Percentiles rank a stretch among this genome's conserved stretches.
Evolutionary conservation across 2,113 vertebrate genomes (phyloP).

Genomic region (Passer montanus): DNA sequence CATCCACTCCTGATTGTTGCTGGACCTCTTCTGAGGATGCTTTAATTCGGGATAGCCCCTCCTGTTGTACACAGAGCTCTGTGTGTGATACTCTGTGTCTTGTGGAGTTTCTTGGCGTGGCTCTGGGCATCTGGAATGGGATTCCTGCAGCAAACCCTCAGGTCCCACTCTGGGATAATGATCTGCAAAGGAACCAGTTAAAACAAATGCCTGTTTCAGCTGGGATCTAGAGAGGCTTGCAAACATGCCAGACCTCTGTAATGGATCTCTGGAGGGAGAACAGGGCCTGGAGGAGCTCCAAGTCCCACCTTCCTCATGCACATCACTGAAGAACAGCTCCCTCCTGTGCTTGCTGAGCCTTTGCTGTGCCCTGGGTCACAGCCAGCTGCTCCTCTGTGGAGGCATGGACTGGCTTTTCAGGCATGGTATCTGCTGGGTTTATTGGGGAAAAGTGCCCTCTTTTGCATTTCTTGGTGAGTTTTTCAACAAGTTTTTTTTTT

Average conservation of each 20-base stretch:
- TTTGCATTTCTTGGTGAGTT: background rate
- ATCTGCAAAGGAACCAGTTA: conserved; percentile 48
- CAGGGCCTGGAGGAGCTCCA: conserved; percentile 54
- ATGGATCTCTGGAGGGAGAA: conserved; percentile 59
- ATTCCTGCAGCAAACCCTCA: background rate
- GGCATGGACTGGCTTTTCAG: background rate
- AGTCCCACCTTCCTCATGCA: conserved; percentile 39
- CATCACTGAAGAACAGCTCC: conserved; percentile 29
- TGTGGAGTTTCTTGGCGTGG: background rate
- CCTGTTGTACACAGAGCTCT: background rate
- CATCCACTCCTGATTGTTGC: background rate
- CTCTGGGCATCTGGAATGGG: background rate
- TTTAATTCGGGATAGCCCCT: background rate
- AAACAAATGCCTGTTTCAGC: conserved; percentile 32
- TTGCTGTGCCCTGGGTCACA: background rate
- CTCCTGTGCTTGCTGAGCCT: background rate
- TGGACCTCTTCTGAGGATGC: background rate
- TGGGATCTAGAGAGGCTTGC: conserved; percentile 45
- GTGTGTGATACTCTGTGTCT: background rate
- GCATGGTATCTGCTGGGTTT: background rate
- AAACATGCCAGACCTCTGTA: conserved; percentile 20
- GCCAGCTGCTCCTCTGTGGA: background rate
- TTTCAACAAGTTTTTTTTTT: background rate
- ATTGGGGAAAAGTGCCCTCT: background rate
- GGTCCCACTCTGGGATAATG: background rate